Evolutionary conservation across 1,140 invertebrate species (phyloP), one percentile per base, ranked within the genome.

Genomic region (Bacillus rossius): DNA sequence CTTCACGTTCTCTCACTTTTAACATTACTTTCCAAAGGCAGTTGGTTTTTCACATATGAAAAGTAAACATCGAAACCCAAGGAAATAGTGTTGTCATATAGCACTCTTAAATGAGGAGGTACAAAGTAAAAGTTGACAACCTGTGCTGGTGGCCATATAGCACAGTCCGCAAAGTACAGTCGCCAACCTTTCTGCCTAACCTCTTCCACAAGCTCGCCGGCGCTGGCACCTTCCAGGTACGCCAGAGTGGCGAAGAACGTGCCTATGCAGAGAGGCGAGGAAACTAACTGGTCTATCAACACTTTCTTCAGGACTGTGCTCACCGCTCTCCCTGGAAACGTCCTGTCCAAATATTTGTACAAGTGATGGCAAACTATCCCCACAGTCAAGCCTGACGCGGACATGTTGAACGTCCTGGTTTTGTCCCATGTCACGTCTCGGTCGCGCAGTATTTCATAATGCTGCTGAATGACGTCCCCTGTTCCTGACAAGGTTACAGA

Each of bases 41-140:
- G 71, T 52, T 77, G 68, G 59, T 92, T 82, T 73, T 91, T 93
- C n/a, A 96, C 86, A 73, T 91, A 85, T 22, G 92, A 94, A n/a
- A 91, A 93, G 69, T 94, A 96, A 42, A 91, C 75, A 73, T 97
- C 93, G 77, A 94, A 96, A 8, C 91, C 88, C 67, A 96, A 77
- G 22, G 91, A 94, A 69, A 96, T 87, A 7, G 84, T 84, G 73
- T 91, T 96, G 69, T 96, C 94, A 75, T 94, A 96, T 10, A 96
- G 75, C 19, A 96, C 90, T 67, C 94, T 79, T 72, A 85, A 97
- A 67, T 79, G 83, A 3, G 84, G 85, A 17, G 92, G 91, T 61
- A 97, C 72, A 65, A 91, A 84, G 71, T 88, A 93, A 75, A 97
- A 97, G 74, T 96, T 96, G 16, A 93, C 75, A 17, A 90, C 73